Evolutionary conservation across 2,888 invertebrate genomes (phyloP), one percentile per base, ranked within the genome.

Genomic region (Drosophila testacea): DNA sequence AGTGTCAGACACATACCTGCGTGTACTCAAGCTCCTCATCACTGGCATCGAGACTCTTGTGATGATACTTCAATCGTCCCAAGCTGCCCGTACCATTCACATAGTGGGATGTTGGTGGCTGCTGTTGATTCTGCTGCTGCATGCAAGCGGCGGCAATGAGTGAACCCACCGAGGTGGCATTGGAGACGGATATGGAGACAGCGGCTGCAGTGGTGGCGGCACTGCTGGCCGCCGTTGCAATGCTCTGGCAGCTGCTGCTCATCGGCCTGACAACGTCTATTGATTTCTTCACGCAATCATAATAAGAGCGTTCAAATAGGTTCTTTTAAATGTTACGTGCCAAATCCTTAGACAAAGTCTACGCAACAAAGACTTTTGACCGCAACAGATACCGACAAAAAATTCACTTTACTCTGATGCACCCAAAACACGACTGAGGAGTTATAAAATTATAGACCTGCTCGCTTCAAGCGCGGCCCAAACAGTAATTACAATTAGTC

Each of bases 11-110:
- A 73, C 92, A 91, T 92, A 94, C 94, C 92, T 94, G 93, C 54
- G 94, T 93, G 77, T 93, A 93, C 81, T 93, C 93, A 78, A 93
- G 92, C 78, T 94, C 94, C 85, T 94, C 94, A 76, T 94, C 94
- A 81, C 93, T 93, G 77, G 93, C 91, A 74, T 91, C 92, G 73
- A 89, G 81, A 63, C 90, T 91, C 75, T 91, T 91, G 71, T 91
- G 87, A 69, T 90, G 83, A 66, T 81, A 91, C 79, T 92, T 91
- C 30, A 92, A 83, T 70, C 92, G 90, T 30, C 91, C 92, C 77
- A 92, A 79, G 78, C 92, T 92, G 66, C 92, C 92, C 66, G 92
- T 92, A 55, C 92, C 92, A 76, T 91, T 91, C 59, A 92, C 83
- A 77, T 92, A 92, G 66, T 90, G 90, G 22, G 78, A 72, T 2